These are phyloP conservation scores for Aelia acuminata DNA, from an alignment of 2,888 invertebrate genomes.

Conservation along the genomic window DNA sequence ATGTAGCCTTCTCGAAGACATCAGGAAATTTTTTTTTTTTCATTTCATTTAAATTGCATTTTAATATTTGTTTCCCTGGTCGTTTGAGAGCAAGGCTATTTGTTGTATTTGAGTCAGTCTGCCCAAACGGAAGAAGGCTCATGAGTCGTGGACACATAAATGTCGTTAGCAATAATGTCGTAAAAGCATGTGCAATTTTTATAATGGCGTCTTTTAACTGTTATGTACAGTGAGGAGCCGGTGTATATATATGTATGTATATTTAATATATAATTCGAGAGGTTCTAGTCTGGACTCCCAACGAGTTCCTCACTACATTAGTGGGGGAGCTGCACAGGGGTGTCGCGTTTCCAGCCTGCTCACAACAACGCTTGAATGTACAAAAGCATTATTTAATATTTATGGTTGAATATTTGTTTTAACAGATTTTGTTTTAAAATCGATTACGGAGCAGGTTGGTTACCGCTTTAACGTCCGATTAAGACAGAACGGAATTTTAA, in stretches of 20 bases:
- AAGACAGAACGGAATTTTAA: constrained; percentile 48
- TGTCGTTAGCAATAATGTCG: constrained; percentile 37
- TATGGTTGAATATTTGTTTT: background rate
- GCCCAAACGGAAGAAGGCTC: background rate
- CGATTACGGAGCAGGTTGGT: constrained; percentile 14
- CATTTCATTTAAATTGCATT: background rate
- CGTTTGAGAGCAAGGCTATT: background rate
- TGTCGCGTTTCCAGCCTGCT: background rate
- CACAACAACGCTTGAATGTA: background rate
- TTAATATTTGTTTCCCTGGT: background rate
- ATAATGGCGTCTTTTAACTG: constrained; percentile 15
- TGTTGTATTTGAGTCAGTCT: background rate
- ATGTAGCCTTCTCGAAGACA: background rate
- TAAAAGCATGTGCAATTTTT: constrained; percentile 31
- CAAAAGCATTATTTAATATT: background rate
- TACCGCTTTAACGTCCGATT: constrained; percentile 16
- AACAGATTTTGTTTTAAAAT: background rate
- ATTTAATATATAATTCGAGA: constrained; percentile 53
- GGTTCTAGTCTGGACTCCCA: constrained; percentile 52
- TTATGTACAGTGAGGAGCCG: background rate
- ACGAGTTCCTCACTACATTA: constrained; percentile 22
- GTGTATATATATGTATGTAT: constrained; percentile 50
- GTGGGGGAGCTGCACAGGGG: background rate
- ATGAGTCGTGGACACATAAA: background rate
- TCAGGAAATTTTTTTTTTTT: background rate